phyloP scores from a whole-genome alignment of 2,113 vertebrate genomes.

The Tympanuchus pallidicinctus region DNA sequence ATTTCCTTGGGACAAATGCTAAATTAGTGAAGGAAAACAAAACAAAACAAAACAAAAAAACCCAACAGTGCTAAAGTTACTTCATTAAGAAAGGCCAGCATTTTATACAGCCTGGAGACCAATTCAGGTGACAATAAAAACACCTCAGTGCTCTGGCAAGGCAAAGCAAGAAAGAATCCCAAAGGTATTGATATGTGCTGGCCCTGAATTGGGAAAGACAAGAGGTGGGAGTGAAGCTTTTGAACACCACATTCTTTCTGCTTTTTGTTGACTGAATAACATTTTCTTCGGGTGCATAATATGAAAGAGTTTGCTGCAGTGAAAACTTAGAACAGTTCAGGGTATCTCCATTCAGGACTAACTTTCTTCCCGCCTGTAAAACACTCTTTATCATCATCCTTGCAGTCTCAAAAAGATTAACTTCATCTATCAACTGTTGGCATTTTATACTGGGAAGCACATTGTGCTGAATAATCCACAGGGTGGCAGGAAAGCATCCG shows the following conservation, averaged over 20 bases:
- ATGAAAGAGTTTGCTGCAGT: not conserved
- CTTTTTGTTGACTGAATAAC: not conserved
- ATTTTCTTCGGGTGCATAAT: fast-evolving
- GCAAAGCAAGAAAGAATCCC: not conserved
- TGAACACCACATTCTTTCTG: not conserved
- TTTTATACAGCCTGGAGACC: not conserved
- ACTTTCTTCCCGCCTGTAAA: not conserved
- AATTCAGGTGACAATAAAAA: not conserved
- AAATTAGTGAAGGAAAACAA: not conserved
- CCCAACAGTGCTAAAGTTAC: not conserved
- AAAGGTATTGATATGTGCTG: not conserved
- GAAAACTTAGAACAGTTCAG: not conserved
- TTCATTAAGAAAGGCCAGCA: not conserved
- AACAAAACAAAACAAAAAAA: too few relatives aligned
- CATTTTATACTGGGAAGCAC: not conserved
- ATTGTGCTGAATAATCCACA: not conserved
- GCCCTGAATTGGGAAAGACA: not conserved
- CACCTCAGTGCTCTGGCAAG: fast-evolving
- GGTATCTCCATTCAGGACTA: fast-evolving
- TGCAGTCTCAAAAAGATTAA: not conserved
- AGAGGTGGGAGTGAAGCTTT: not conserved
- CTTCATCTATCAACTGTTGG: not conserved
- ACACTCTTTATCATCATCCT: not conserved
- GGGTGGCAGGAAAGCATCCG: not conserved
- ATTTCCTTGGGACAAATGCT: not conserved